Base-by-base conservation (phyloP, 2,888 invertebrate species). In the Plagodis pulveraria region DNA sequence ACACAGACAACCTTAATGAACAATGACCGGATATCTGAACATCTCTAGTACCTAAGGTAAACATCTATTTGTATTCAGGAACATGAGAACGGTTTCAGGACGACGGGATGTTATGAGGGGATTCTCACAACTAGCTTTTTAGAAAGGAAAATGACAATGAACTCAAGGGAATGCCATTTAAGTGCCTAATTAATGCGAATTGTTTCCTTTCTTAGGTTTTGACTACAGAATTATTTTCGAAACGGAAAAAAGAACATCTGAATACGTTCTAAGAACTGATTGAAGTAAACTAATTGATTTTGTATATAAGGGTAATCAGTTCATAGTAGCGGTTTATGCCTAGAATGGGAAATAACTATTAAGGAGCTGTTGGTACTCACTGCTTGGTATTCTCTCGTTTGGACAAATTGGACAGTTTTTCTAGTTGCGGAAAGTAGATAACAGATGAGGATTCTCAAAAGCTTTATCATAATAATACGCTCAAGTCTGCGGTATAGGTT, bases 1-100 rank as follows among this genome's bases (percentile, higher is more conserved):
- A 6, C 34, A 55, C 58, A 44, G 48, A 49, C 46, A 46, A 11
- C 22, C 45, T 33, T 9, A 12, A 9, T 7, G 36, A 45, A 46
- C 33, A 45, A 41, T 56, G 56, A 42, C 52, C 60, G 60, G 49
- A 61, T 7, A 34, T 38, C 49, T 49, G 7, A 35, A 44, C 56
- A 53, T 56, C 56, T 32, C 56, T 53, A 56, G 46, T 40, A 49
- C 10, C 59, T 56, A 56, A 51, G 60, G 67, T 84, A 84, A 81
- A 73, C 77, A 72, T 79, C 82, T 80, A 85, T 87, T 88, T 86
- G 81, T 87, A 88, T 87, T 87, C 87, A 85, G 76, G 77, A 77
- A 76, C 77, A 73, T 73, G 68, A 62, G 65, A 76, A 63, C 63
- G 48, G 61, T 62, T 63, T 60, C 50, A 52, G 36, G 45, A 56